Evolutionary conservation across 1,140 invertebrate species (phyloP), one percentile per base, ranked within the genome.

Genomic region (Drosophila guanche): DNA sequence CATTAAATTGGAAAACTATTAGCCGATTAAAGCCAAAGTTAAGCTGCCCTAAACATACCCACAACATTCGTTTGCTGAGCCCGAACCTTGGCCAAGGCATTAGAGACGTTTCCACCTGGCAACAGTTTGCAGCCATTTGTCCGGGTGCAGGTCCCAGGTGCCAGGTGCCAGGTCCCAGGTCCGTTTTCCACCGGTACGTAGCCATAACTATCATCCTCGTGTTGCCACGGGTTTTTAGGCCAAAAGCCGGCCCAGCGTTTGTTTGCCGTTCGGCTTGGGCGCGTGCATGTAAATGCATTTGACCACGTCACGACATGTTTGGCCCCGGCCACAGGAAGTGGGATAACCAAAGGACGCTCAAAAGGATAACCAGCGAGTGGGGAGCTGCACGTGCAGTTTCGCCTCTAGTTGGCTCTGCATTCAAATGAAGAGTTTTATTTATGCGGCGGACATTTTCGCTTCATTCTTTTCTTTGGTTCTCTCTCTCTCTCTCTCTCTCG

Each of bases 271-370:
- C 60, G 72, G 63, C 63, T 27, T 52, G 47, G 41, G 25, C 58
- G 57, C 68, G 68, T 76, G 53, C 53, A 78, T 78, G 76, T 50
- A 76, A 80, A 80, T 76, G 78, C 77, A 71, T 76, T 80, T 80
- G 77, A 76, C 78, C 77, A 73, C 72, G 73, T 73, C 78, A 65
- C 67, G 55, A 68, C 63, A 68, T 41, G 66, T 71, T 50, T 63
- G 70, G 70, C 63, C 56, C 23, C 33, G 33, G 33, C 33, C 33
- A 37, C 33, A 37, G 33, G 45, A 37, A 46, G 50, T 43, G 55
- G 61, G 46, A 50, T 40, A n/a, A n/a, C 40, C 22, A 69, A 50
- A 37, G 41, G 33, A 52, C 23, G 54, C 14, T 37, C 42, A 45
- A 33, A 56, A 29, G 41, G 27, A 55, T 50, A 50, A 27, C 27